phyloP scores from a whole-genome alignment of 53 echinoderm and acorn worm species.

The Hippasteria phrygiana region DNA sequence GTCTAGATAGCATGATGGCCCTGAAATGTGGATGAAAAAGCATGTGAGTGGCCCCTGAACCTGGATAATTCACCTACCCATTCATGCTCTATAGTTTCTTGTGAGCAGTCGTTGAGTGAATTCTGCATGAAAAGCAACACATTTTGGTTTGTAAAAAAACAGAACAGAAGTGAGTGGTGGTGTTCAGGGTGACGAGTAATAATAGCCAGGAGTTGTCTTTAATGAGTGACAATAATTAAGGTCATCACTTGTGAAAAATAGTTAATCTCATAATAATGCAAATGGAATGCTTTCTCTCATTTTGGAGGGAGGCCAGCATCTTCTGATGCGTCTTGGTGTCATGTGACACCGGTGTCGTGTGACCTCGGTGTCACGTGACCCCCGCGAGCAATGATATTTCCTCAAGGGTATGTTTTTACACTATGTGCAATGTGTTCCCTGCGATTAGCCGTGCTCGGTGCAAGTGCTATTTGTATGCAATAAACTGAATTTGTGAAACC shows the following conservation, averaged over 20 bases:
- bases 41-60: slow-evolving; percentile 54
- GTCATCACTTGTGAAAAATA: no score
- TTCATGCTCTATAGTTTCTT: slow-evolving; percentile 60
- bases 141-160: slow-evolving; percentile 23
- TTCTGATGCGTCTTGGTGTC: no score
- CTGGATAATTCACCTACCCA: slow-evolving; percentile 63
- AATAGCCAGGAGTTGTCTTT: no score
- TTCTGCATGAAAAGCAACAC: slow-evolving; percentile 57
- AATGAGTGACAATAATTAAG: no score
- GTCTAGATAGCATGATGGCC: slow-evolving; percentile 33
- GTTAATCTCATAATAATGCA: no score
- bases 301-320: no score
- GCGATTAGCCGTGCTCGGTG: background rate
- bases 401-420: background rate
- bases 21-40: slow-evolving; percentile 47
- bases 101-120: slow-evolving; percentile 36
- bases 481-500: no score
- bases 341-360: no score
- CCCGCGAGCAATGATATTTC: background rate
- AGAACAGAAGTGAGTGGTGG: background rate
- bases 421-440: background rate
- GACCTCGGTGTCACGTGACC: background rate
- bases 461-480: no score
- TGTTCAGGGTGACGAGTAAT: background rate
- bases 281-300: no score